These are phyloP conservation scores for Plebejus melissa DNA, from an alignment of 2,888 invertebrate species.

Conservation along the genomic window DNA sequence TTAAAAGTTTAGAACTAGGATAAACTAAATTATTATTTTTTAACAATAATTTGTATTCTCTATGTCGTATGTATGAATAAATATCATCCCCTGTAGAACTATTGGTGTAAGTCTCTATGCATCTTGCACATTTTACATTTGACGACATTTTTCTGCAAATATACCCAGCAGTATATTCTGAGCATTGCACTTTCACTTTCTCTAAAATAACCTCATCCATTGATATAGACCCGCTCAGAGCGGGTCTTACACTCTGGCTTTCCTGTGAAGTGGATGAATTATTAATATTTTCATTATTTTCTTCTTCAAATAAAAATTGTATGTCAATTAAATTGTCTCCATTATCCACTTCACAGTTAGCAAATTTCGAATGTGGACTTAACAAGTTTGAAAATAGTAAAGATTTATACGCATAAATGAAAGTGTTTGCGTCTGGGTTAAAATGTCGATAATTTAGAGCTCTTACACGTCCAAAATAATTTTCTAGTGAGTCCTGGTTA, in stretches of 20 bases:
- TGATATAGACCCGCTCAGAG: too few species aligned
- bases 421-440: constrained; percentile 9
- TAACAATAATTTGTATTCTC: constrained; percentile 31
- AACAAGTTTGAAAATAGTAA: not conserved
- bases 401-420: constrained; percentile 11
- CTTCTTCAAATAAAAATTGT: constrained; percentile 27
- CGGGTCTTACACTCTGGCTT: too few species aligned
- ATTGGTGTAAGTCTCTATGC: constrained; percentile 24
- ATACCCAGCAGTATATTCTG: constrained; percentile 33
- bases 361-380: constrained; percentile 4
- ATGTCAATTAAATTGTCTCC: constrained; percentile 19
- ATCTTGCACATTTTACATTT: constrained; percentile 26
- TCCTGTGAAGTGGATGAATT: constrained; percentile 8
- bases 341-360: constrained; percentile 23
- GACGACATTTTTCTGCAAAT: constrained; percentile 29
- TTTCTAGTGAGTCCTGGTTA: too few species aligned
- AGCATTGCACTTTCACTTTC: constrained; percentile 31
- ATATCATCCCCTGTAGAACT: constrained; percentile 18
- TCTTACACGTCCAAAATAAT: too few species aligned
- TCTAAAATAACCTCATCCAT: constrained; percentile 13
- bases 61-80: constrained; percentile 28
- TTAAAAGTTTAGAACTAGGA: constrained; percentile 24
- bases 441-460: too few species aligned
- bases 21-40: constrained; percentile 32
- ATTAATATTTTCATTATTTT: not conserved